These are phyloP conservation scores for Plestiodon gilberti DNA, from an alignment of 2,113 vertebrate genomes.

Conservation along the genomic window DNA sequence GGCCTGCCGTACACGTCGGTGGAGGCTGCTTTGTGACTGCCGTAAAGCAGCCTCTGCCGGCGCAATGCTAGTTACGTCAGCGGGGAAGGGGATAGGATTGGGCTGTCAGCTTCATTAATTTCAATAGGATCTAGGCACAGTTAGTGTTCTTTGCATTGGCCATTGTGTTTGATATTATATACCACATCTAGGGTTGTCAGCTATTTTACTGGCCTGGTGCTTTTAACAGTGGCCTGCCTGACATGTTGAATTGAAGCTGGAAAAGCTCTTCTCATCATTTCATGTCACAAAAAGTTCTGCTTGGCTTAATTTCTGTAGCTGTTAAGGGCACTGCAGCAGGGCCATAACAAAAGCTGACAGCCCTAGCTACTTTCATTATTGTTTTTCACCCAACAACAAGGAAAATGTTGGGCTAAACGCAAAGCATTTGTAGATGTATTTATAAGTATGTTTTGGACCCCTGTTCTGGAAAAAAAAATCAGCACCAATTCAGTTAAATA, in stretches of 20 bases:
- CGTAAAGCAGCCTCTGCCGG: too few species aligned
- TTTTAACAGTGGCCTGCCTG: not conserved
- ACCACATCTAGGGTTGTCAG: not conserved
- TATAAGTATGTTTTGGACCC: not conserved
- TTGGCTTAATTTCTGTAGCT: not conserved
- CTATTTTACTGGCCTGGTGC: not conserved
- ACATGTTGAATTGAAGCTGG: not conserved
- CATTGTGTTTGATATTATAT: not conserved
- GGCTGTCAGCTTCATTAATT: too few species aligned
- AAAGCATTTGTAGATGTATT: not conserved
- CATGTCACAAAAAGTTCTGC: not conserved
- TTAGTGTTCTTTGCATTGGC: not conserved
- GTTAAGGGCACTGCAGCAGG: not conserved
- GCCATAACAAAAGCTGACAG: not conserved
- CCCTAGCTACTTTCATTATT: not conserved
- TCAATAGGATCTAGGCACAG: not conserved
- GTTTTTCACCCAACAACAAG: not conserved
- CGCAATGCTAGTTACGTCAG: too few species aligned
- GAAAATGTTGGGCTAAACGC: not conserved
- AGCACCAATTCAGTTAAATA: not conserved
- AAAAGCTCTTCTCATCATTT: not conserved
- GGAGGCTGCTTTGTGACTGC: too few species aligned
- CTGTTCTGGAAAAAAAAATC: not conserved
- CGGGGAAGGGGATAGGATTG: too few species aligned
- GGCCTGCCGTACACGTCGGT: too few species aligned